phyloP scores from a whole-genome alignment of 2,797 vertebrate species.

The Rhinoraja longicauda region DNA sequence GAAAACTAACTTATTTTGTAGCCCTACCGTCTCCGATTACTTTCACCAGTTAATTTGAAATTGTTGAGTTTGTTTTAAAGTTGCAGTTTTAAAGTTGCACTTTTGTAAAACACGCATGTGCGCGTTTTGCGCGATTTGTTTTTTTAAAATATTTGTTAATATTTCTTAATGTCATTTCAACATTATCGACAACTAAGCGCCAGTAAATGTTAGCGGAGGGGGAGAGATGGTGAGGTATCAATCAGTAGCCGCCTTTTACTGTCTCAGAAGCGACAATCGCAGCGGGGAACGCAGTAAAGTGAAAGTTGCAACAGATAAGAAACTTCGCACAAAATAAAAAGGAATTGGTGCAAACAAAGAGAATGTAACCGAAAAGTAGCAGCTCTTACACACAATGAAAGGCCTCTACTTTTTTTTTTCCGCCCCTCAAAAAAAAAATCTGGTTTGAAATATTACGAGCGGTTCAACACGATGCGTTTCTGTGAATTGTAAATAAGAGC shows the following conservation, averaged over 20 bases:
- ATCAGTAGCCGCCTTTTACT: neutral
- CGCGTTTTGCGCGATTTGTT: neutral
- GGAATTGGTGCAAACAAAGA: neutral
- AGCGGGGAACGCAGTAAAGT: neutral
- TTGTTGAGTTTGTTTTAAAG: neutral
- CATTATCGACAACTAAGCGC: neutral
- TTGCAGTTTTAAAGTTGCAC: neutral
- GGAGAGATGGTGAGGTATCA: neutral
- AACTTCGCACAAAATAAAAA: neutral
- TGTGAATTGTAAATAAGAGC: constrained; percentile 95
- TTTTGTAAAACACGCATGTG: neutral
- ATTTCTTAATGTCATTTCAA: neutral
- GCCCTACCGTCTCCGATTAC: neutral
- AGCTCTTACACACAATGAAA: neutral
- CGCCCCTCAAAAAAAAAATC: constrained; percentile 47
- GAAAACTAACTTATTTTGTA: neutral
- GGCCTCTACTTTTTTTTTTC: neutral
- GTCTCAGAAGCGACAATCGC: neutral
- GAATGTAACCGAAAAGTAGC: neutral
- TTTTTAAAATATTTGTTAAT: neutral
- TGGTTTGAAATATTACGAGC: constrained; percentile 81
- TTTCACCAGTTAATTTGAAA: neutral
- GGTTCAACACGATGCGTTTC: constrained; percentile 83
- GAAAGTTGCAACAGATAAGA: constrained; percentile 15
- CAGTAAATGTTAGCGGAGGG: neutral